Conservation (phyloP, 2,797 vertebrate genomes). For the Ceryle rudis region DNA sequence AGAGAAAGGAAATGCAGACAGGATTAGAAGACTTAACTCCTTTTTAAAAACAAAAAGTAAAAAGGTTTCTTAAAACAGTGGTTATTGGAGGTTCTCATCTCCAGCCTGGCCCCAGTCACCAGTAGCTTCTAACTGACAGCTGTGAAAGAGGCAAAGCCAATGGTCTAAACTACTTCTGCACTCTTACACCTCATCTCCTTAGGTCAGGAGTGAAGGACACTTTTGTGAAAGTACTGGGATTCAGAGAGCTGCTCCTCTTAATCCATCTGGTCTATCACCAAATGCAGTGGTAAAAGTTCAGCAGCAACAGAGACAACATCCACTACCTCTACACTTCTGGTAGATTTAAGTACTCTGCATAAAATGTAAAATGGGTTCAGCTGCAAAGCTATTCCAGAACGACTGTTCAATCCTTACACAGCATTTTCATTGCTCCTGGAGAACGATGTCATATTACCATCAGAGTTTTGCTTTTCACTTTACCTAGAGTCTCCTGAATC, state of each 20-base stretch:
- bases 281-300: background rate
- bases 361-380: background rate
- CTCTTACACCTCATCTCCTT: background rate
- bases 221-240: background rate
- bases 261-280: background rate
- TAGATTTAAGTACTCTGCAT: background rate
- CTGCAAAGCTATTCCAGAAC: background rate
- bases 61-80: background rate
- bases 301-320: background rate
- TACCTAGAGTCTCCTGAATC: background rate
- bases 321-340: background rate
- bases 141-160: background rate
- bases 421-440: background rate
- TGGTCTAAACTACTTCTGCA: background rate
- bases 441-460: background rate
- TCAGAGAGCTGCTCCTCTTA: background rate
- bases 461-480: background rate
- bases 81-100: background rate
- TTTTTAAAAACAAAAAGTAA: background rate
- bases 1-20: background rate
- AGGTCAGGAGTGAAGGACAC: background rate
- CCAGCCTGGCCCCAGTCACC: background rate
- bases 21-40: background rate
- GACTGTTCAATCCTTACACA: background rate
- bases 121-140: background rate